Percentiles rank a stretch among this genome's conserved stretches.
Evolutionary conservation across 2,113 vertebrate genomes (phyloP).

Genomic region (Dicrurus megarhynchus): DNA sequence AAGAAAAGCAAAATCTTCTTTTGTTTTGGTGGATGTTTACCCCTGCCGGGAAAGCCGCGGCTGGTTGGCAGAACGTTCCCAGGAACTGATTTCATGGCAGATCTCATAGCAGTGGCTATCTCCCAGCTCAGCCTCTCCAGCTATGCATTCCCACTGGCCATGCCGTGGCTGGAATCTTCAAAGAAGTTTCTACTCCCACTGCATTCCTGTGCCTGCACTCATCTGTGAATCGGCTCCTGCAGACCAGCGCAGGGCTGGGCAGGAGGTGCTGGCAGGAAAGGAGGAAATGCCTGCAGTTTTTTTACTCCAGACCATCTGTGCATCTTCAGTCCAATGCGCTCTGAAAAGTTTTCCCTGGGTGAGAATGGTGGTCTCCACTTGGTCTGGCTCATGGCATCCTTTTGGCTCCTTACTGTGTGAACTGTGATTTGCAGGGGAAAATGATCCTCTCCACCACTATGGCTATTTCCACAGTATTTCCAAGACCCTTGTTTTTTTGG

Average conservation of each 20-base stretch:
- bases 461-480: background rate
- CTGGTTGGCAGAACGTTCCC: slow-evolving; percentile 39
- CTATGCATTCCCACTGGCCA: background rate
- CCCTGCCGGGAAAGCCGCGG: background rate
- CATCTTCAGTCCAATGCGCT: background rate
- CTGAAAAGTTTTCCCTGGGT: background rate
- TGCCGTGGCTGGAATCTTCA: background rate
- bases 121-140: background rate
- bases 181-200: slow-evolving; percentile 50
- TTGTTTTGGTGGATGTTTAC: slow-evolving; percentile 39
- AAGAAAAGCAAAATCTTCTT: background rate
- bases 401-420: background rate
- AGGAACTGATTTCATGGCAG: slow-evolving; percentile 52
- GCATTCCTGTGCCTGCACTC: slow-evolving; percentile 35
- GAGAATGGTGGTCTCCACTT: background rate
- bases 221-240: background rate
- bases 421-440: background rate
- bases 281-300: slow-evolving; percentile 26
- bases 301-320: background rate
- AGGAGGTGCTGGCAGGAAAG: background rate
- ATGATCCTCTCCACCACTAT: background rate
- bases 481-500: background rate
- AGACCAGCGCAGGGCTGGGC: background rate
- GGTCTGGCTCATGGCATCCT: rapidly evolving
- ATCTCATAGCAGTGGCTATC: slow-evolving; percentile 23